Evolutionary conservation across 2,797 vertebrate species (phyloP).

Genomic region (Fistularia commersonii): DNA sequence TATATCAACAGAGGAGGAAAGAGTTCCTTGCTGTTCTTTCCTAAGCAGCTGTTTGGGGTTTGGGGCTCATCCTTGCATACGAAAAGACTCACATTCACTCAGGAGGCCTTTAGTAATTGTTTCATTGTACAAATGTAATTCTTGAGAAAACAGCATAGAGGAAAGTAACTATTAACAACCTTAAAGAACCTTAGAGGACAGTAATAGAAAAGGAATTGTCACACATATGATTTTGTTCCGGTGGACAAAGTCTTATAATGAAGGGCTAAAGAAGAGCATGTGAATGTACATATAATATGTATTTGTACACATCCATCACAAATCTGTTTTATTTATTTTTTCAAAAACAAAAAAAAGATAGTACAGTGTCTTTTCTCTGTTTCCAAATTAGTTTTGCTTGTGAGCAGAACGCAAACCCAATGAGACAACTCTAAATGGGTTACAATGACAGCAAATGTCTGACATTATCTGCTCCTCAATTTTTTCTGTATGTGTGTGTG

Average conservation of each 20-base stretch:
- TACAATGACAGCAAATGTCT: constrained; percentile 7
- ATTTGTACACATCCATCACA: constrained; percentile 8
- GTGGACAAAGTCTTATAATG: constrained; percentile 13
- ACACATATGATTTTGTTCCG: constrained; percentile 46
- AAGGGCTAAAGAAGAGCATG: constrained; percentile 2
- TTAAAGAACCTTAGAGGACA: constrained; percentile 45
- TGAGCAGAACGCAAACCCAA: constrained; percentile 3
- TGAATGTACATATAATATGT: constrained; percentile 1
- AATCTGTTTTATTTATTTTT: no score
- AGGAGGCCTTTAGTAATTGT: no score
- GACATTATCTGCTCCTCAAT: constrained; percentile 5
- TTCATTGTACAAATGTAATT: constrained; percentile 24
- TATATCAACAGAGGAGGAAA: constrained; percentile 3
- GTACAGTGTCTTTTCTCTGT: no score
- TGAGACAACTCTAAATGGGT: neutral
- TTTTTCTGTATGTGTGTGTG: no score
- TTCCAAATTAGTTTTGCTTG: no score
- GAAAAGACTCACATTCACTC: no score
- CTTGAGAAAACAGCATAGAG: constrained; percentile 64
- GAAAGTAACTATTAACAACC: constrained; percentile 62
- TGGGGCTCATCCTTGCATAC: no score
- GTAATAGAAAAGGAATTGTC: constrained; percentile 42
- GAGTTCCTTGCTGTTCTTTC: no score
- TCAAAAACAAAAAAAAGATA: no score
- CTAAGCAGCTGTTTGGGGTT: no score